Evolutionary conservation across 2,888 invertebrate species (phyloP), one percentile per base, ranked within the genome.

Genomic region (Panorpa germanica): DNA sequence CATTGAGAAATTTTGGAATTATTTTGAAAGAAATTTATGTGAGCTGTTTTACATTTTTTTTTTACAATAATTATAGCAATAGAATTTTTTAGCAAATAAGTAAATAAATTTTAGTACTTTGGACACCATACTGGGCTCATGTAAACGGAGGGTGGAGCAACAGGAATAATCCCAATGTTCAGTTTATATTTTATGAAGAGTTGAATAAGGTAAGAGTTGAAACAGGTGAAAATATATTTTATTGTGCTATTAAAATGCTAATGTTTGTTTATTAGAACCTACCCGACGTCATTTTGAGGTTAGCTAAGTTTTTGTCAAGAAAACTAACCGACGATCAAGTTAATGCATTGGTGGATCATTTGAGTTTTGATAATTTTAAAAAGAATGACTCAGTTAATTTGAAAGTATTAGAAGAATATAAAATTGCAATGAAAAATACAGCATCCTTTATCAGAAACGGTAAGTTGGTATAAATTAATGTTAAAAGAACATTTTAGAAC

Each of bases 121-220:
- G 73, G 70, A 62, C 71, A 26, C 82, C 82, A 1, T 82, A 70
- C 44, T 82, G 77, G 61, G 68, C 70, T 31, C 83, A 85, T 43
- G 46, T 85, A 2, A 68, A 71, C 44, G 81, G 83, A 55, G 78
- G 75, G 0, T 77, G 77, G 71, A 55, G 62, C 4, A 48, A 63
- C 29, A 60, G 70, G 37, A 42, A 76, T 35, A 57, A 75, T 38
- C 55, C 68, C 3, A 78, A 80, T 47, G 53, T 82, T 34, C 51
- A 81, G 2, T 81, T 81, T 42, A 51, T 83, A 32, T 76, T 76
- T 46, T 85, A 83, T 43, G 85, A 85, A 52, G 73, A 83, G 40
- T 65, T 83, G 51, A 63, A 67, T 29, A 61, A 61, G 51, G 75
- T 73, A 50, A 39, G 38, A n/a, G n/a, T n/a, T n/a, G n/a, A n/a